Evolutionary conservation across 2,113 vertebrate genomes (phyloP).

Genomic region (Ascaphus truei): DNA sequence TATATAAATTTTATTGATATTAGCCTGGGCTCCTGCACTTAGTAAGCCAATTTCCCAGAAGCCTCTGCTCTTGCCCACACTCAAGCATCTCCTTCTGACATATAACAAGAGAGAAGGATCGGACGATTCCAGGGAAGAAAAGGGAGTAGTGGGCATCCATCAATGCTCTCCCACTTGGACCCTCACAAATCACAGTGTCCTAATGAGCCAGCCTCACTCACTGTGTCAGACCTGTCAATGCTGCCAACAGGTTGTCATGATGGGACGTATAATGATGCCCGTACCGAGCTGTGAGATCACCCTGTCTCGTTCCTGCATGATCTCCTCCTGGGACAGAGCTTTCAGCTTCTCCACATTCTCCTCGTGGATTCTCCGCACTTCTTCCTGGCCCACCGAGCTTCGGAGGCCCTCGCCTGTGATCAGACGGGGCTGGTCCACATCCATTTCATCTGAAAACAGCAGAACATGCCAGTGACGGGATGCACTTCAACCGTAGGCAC

Average conservation of each 20-base stretch:
- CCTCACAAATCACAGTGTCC: no score
- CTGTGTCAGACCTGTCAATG: no score
- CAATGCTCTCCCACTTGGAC: no score
- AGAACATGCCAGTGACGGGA: no score
- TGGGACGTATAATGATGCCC: background rate
- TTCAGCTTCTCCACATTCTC: slow-evolving; percentile 80
- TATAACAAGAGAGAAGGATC: no score
- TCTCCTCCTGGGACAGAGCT: slow-evolving; percentile 75
- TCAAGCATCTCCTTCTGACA: no score
- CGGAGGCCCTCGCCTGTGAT: slow-evolving; percentile 81
- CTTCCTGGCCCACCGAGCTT: slow-evolving; percentile 53
- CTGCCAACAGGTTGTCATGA: background rate
- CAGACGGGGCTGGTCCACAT: slow-evolving; percentile 49
- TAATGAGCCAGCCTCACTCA: background rate
- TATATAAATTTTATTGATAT: no score
- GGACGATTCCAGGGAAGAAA: no score
- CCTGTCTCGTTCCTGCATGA: slow-evolving; percentile 76
- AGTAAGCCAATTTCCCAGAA: no score
- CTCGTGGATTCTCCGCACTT: slow-evolving; percentile 77
- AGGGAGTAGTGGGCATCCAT: no score
- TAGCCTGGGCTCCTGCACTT: no score
- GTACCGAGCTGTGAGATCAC: slow-evolving; percentile 83
- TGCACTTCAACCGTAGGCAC: background rate
- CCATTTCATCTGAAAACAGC: background rate
- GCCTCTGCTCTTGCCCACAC: no score